Evolutionary conservation across 35 echinoderm and acorn worm species (phyloP).

Genomic region (Patiria miniata): DNA sequence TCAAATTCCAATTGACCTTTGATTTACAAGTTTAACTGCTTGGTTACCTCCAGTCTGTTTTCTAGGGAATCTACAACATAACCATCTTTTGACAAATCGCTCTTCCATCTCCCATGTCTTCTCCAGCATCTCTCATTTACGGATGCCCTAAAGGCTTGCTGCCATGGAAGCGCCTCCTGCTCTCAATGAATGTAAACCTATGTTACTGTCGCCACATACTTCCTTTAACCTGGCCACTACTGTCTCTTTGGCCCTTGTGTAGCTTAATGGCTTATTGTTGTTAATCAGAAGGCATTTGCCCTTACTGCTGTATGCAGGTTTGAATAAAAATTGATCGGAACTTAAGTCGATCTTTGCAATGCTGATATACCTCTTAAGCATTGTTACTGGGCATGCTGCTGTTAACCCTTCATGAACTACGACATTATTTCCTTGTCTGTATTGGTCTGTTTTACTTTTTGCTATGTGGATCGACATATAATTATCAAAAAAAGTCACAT

Average conservation of each 20-base stretch:
- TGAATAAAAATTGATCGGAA: not conserved
- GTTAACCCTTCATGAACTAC: too few species aligned
- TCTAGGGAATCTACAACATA: conserved; percentile 36
- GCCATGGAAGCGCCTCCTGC: conserved; percentile 39
- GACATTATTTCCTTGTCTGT: too few species aligned
- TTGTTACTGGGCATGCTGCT: too few species aligned
- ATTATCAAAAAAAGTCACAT: too few species aligned
- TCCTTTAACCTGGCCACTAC: not conserved
- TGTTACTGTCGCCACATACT: not conserved
- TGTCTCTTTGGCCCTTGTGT: not conserved
- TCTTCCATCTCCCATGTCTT: conserved; percentile 49
- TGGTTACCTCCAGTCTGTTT: conserved; percentile 26
- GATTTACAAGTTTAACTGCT: not conserved
- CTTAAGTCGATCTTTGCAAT: not conserved
- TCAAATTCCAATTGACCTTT: too few species aligned
- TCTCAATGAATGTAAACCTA: conserved; percentile 39
- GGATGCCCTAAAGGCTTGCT: conserved; percentile 12
- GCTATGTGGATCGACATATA: too few species aligned
- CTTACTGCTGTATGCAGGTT: not conserved
- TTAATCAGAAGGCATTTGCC: not conserved
- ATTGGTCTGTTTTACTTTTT: too few species aligned
- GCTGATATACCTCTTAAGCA: too few species aligned
- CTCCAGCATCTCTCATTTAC: conserved; percentile 38
- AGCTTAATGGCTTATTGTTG: not conserved
- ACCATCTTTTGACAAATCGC: conserved; percentile 35